Percentiles rank a stretch among this genome's conserved stretches.
These are phyloP conservation scores for Tarsius wallacei DNA, from an alignment of 2,797 vertebrate genomes.

Conservation along the genomic window DNA sequence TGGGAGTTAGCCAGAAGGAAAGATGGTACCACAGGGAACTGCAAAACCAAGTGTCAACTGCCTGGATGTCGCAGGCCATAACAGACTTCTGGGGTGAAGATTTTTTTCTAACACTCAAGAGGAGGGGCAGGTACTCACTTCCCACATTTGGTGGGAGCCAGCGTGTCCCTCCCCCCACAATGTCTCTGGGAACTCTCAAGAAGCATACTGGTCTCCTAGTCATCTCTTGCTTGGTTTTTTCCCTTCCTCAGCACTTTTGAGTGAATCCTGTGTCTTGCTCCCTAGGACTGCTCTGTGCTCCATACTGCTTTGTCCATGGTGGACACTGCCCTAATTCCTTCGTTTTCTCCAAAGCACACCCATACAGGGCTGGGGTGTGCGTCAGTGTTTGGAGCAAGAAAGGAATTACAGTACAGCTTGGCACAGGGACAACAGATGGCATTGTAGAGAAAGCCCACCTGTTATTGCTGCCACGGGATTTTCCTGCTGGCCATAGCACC, in stretches of 20 bases:
- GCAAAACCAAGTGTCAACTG: slow-evolving; percentile 40
- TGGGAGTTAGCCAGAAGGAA: slow-evolving; percentile 16
- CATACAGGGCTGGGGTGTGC: not conserved
- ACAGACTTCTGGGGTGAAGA: not conserved
- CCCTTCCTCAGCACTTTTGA: not conserved
- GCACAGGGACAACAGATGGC: not conserved
- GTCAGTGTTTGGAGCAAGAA: not conserved
- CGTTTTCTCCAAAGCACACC: not conserved
- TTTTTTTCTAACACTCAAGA: not conserved
- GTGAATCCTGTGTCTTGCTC: not conserved
- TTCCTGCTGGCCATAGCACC: not conserved
- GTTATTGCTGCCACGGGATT: not conserved
- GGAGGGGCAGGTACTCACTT: not conserved
- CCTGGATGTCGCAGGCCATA: not conserved
- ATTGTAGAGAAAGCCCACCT: not conserved
- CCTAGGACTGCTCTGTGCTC: not conserved
- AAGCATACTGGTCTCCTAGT: not conserved
- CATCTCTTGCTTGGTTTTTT: not conserved
- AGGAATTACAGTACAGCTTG: not conserved
- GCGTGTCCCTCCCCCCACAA: not conserved
- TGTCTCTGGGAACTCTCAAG: not conserved
- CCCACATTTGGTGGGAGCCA: not conserved
- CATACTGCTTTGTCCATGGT: not conserved
- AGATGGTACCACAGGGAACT: not conserved
- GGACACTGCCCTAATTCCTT: not conserved